Evolutionary conservation across 1,140 invertebrate species (phyloP).

Genomic region (Cheumatopsyche charites): DNA sequence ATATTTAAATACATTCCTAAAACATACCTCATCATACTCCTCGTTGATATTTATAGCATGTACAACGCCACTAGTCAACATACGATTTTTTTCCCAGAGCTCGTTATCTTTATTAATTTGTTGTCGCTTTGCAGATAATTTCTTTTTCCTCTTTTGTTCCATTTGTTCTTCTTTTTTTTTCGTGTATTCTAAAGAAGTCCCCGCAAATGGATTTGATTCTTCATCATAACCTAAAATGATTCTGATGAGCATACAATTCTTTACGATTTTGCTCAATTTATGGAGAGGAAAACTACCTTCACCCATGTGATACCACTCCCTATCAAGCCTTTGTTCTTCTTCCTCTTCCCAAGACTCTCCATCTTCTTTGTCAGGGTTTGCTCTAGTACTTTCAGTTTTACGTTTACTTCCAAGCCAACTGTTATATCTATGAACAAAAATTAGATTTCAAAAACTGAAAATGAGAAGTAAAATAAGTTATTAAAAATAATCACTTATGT

Average conservation of each 20-base stretch:
- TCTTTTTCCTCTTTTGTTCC: conserved; percentile 87
- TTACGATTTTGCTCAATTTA: background rate
- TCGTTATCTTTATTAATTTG: conserved; percentile 98
- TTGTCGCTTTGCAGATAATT: conserved; percentile 91
- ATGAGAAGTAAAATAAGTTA: background rate
- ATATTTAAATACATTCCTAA: background rate
- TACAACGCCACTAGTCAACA: conserved; percentile 96
- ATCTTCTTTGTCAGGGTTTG: conserved; percentile 61
- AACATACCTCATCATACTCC: conserved; percentile 83
- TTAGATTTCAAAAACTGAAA: background rate
- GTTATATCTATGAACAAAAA: conserved; percentile 46
- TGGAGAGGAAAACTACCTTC: conserved; percentile 66
- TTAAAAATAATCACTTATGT: conserved; percentile 67
- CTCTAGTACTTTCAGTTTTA: conserved; percentile 63
- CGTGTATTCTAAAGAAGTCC: conserved; percentile 89
- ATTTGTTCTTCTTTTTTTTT: conserved; percentile 90
- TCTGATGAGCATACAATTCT: background rate
- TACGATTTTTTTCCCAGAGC: conserved; percentile 97
- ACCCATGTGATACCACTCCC: conserved; percentile 97
- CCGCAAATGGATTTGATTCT: conserved; percentile 90
- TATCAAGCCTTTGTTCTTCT: conserved; percentile 89
- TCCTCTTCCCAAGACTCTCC: conserved; percentile 91
- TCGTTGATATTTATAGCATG: conserved; percentile 88
- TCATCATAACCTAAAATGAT: conserved; percentile 76
- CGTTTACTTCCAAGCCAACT: conserved; percentile 46